phyloP scores from a whole-genome alignment of 37 sponge, comb jelly and placozoan genomes.

The Crambe crambe region DNA sequence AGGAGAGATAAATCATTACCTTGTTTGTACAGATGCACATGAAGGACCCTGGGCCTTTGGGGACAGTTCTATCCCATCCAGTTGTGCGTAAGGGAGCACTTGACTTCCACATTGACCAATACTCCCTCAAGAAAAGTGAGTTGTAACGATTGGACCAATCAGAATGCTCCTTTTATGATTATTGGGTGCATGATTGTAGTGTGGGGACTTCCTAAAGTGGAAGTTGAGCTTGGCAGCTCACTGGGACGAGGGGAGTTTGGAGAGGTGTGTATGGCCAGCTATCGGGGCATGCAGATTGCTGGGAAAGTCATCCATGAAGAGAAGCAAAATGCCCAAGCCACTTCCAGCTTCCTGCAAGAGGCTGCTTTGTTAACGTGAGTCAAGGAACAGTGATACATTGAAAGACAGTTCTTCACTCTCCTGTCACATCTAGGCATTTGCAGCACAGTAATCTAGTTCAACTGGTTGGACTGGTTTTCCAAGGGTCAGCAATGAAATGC shows the following conservation, averaged over 20 bases:
- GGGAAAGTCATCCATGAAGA: slow-evolving; percentile 72
- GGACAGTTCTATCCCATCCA: slow-evolving; percentile 21
- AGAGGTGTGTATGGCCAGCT: slow-evolving; percentile 79
- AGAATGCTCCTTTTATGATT: neutral
- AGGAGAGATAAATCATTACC: too few relatives aligned
- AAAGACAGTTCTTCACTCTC: slow-evolving; percentile 46
- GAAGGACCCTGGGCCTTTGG: neutral
- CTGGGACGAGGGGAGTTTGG: slow-evolving; percentile 95
- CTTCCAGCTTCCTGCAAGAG: slow-evolving; percentile 40
- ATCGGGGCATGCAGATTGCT: slow-evolving; percentile 82
- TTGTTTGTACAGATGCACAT: slow-evolving; percentile 22
- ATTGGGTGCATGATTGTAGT: slow-evolving; percentile 15
- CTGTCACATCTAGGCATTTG: slow-evolving; percentile 70
- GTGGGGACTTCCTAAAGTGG: slow-evolving; percentile 73
- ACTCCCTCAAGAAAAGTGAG: slow-evolving; percentile 37
- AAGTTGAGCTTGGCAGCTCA: slow-evolving; percentile 51
- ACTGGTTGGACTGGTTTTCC: slow-evolving; percentile 77
- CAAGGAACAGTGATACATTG: neutral
- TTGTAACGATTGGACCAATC: neutral
- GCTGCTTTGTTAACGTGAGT: slow-evolving; percentile 77
- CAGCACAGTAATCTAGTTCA: slow-evolving; percentile 86
- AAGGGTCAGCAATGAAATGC: slow-evolving; percentile 27
- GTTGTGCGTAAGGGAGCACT: slow-evolving; percentile 31
- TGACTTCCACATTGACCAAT: slow-evolving; percentile 47
- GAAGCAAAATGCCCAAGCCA: slow-evolving; percentile 15